These are phyloP conservation scores for Drosophila pectinifera DNA, from an alignment of 1,140 invertebrate species.

Conservation along the genomic window DNA sequence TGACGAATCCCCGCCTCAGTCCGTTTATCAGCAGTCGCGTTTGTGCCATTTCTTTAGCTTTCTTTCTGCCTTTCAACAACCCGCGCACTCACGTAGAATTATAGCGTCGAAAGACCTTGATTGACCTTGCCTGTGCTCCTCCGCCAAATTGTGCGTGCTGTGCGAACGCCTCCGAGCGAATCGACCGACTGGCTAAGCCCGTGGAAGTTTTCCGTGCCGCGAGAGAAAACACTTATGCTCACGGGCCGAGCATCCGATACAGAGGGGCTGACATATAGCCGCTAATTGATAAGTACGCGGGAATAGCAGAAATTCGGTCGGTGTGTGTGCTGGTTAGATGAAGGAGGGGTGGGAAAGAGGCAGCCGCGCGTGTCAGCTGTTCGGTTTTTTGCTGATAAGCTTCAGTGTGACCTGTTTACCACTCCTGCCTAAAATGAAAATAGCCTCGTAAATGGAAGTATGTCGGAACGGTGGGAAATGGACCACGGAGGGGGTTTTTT, in stretches of 20 bases:
- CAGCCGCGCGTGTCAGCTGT: constrained; percentile 32
- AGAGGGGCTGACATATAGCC: constrained; percentile 26
- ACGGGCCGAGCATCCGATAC: constrained; percentile 22
- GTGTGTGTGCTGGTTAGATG: background rate
- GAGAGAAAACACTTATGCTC: constrained; percentile 32
- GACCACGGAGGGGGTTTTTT: too few relatives aligned
- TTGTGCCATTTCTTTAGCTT: constrained; percentile 48
- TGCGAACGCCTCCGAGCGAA: constrained; percentile 27
- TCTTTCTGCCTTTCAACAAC: constrained; percentile 28
- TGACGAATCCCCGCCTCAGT: constrained; percentile 7
- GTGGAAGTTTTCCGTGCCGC: constrained; percentile 41
- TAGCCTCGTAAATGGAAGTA: background rate
- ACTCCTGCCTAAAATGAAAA: too few relatives aligned
- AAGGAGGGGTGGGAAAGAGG: background rate
- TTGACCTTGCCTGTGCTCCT: constrained; percentile 62
- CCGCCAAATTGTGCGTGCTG: constrained; percentile 18
- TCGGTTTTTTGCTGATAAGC: constrained; percentile 31
- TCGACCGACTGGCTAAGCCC: constrained; percentile 30
- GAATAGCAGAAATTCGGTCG: background rate
- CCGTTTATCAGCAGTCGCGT: constrained; percentile 37
- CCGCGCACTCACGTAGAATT: constrained; percentile 24
- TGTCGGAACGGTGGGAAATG: too few relatives aligned
- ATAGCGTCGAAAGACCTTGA: constrained; percentile 62
- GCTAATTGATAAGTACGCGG: constrained; percentile 54
- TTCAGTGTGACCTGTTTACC: constrained; percentile 17